phyloP scores from a whole-genome alignment of 2,797 vertebrate species.

The Sebastes taczanowskii region DNA sequence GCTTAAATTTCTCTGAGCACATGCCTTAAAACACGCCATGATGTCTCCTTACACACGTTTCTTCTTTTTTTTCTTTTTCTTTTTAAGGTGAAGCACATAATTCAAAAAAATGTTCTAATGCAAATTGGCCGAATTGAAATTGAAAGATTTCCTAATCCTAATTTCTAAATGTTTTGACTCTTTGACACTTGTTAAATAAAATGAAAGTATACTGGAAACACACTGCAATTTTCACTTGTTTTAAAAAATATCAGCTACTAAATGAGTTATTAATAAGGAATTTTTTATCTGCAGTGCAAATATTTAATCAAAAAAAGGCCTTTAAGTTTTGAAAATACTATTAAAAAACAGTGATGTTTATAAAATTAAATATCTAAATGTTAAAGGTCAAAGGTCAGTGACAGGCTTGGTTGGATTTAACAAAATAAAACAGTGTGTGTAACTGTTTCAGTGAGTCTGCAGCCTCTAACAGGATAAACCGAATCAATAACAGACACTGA shows the following conservation, averaged over 20 bases:
- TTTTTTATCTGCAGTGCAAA: not conserved
- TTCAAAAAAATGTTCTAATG: not conserved
- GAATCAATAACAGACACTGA: conserved; percentile 72
- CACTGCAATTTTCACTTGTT: not conserved
- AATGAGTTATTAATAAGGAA: not conserved
- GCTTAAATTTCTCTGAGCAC: conserved; percentile 62
- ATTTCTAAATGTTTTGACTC: not conserved
- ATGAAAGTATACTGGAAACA: not conserved
- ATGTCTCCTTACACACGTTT: conserved; percentile 6
- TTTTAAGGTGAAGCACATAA: not conserved
- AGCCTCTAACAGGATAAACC: conserved; percentile 26
- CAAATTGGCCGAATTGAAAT: not conserved
- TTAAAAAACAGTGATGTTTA: not conserved
- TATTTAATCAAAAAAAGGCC: not conserved
- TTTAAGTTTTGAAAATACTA: not conserved
- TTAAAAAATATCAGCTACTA: not conserved
- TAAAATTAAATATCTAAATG: not conserved
- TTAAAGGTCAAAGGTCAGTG: conserved; percentile 43
- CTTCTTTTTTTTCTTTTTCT: not conserved
- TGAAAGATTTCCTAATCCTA: not conserved
- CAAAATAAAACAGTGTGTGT: not conserved
- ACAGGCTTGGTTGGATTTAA: not conserved
- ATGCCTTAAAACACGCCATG: conserved; percentile 45
- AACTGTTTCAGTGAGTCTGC: conserved; percentile 5
- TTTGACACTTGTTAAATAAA: not conserved